Conservation (phyloP, 2,797 vertebrate species). For the Poeciliopsis turneri region DNA sequence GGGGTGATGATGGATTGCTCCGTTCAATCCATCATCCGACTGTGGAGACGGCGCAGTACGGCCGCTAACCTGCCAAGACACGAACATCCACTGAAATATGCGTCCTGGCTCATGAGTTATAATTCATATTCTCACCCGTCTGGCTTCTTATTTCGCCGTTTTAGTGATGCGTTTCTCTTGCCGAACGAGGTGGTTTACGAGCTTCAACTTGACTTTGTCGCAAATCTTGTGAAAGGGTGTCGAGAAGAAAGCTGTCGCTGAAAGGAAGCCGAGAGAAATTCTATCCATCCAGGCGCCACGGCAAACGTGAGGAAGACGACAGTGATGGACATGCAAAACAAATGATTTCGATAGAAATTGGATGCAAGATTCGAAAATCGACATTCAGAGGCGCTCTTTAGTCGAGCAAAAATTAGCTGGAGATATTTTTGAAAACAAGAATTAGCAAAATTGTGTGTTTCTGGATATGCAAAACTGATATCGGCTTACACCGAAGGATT, state of each 20-base stretch:
- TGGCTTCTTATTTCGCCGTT: neutral
- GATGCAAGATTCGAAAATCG: neutral
- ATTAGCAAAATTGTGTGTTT: neutral
- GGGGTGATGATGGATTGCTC: too few relatives aligned
- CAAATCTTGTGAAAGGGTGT: too few relatives aligned
- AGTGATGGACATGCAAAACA: neutral
- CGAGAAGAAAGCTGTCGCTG: neutral
- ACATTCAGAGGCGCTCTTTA: neutral
- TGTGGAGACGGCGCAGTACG: neutral
- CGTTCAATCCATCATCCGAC: neutral
- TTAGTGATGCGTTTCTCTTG: neutral
- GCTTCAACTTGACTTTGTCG: neutral
- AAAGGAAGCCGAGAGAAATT: neutral
- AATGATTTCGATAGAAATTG: neutral
- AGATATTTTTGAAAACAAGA: neutral
- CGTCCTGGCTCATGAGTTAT: neutral
- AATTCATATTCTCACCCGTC: neutral
- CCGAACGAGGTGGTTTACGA: neutral
- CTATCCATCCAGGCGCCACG: neutral
- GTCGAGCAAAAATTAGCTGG: neutral
- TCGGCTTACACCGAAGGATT: neutral
- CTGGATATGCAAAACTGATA: neutral
- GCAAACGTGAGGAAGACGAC: neutral
- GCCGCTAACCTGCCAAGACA: neutral
- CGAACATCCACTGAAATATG: neutral